phyloP scores from a whole-genome alignment of 1,140 invertebrate species.

The Coboldia fuscipes region DNA sequence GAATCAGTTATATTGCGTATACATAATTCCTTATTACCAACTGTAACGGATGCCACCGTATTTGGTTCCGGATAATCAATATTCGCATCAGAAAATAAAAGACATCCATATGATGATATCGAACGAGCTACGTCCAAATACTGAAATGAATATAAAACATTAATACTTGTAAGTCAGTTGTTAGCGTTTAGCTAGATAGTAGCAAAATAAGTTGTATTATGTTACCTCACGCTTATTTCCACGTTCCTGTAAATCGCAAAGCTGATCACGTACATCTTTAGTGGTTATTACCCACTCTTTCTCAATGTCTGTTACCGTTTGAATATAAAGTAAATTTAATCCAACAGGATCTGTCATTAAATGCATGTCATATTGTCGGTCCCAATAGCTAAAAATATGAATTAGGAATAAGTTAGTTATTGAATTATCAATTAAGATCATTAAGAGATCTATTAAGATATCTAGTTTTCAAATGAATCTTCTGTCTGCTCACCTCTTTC shows the following conservation, averaged over 20 bases:
- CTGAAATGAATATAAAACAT: constrained; percentile 26
- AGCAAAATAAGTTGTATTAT: background rate
- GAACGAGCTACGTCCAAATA: constrained; percentile 62
- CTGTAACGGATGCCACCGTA: constrained; percentile 41
- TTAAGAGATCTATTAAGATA: too few relatives aligned
- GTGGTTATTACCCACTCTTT: constrained; percentile 60
- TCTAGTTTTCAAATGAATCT: too few relatives aligned
- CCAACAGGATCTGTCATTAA: constrained; percentile 59
- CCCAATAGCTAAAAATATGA: constrained; percentile 69
- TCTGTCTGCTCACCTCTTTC: constrained; percentile 41
- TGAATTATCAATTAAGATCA: constrained; percentile 1
- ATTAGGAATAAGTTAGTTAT: too few relatives aligned
- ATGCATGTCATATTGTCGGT: constrained; percentile 58
- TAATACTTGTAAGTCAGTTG: constrained; percentile 2
- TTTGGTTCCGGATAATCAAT: constrained; percentile 50
- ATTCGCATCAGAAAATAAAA: constrained; percentile 29
- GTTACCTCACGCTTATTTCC: constrained; percentile 51
- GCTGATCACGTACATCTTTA: constrained; percentile 41
- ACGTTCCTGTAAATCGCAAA: constrained; percentile 45
- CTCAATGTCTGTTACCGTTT: constrained; percentile 68
- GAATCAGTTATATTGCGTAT: constrained; percentile 28
- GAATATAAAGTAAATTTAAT: constrained; percentile 70
- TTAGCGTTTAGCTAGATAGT: background rate
- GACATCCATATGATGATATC: constrained; percentile 72
- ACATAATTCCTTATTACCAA: constrained; percentile 59